Evolutionary conservation across 2,888 invertebrate species (phyloP), one percentile per base, ranked within the genome.

Genomic region (Argyresthia albistria): DNA sequence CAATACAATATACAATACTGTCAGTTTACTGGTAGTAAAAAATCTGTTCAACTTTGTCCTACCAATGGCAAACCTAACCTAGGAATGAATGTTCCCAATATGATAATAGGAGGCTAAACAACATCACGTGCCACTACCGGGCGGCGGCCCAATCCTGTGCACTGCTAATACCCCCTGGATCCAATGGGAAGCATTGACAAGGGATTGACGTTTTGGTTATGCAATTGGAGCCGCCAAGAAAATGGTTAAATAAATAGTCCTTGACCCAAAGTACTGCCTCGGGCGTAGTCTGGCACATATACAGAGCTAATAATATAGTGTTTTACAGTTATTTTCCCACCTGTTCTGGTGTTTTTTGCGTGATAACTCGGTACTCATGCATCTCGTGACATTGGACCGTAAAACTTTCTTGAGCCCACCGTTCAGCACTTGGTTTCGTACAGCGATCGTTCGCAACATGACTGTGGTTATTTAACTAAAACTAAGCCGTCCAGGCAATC

Each of bases 371-470:
- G 90, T 88, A 61, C 88, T 88, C 60, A 91, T 62, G 76, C 90
- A 90, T 80, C 91, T 89, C 57, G 89, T 76, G 62, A 88, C 73
- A 74, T 90, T 92, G 58, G 78, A 77, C 66, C 90, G 82, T 58
- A 89, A 70, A 64, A 88, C 83, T 82, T 89, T 90, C 75, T 89
- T 89, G 50, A 92, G 73, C 66, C 90, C 81, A 70, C 89, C 88
- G 67, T 90, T 91, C 64, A 93, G 74, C 64, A 91, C 77, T 75
- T 92, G 91, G 76, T 91, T 92, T 87, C 93, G 91, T 77, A 90
- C 80, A 70, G 90, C 81, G 67, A 93, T 90, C 78, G 92, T 91
- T 88, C 94, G 91, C 81, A 94, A 89, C 94, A 94, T 25, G 77
- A 87, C 87, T 66, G 62, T 67, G 55, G 54, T 53, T 57, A 64